A percentile compares a stretch with the other conserved stretches of the same genome.
phyloP scores from a whole-genome alignment of 2,113 vertebrate genomes.

The Carlito syrichta region DNA sequence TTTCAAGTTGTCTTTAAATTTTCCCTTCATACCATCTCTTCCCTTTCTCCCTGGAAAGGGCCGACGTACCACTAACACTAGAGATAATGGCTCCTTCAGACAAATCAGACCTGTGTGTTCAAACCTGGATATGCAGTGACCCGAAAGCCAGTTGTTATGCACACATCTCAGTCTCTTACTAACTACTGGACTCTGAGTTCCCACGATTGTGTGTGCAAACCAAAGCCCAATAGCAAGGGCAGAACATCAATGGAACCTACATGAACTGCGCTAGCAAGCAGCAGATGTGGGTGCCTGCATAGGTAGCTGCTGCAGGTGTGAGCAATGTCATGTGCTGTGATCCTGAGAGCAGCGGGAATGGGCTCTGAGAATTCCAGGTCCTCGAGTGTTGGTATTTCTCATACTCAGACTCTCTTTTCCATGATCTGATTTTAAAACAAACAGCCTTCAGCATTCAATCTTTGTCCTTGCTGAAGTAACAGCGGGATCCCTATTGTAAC shows the following conservation, averaged over 20 bases:
- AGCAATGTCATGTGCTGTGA: accelerated
- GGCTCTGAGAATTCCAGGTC: not conserved
- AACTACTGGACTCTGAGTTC: not conserved
- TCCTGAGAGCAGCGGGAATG: not conserved
- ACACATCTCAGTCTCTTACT: not conserved
- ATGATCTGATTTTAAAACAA: not conserved
- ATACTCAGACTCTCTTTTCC: not conserved
- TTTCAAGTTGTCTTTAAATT: not conserved
- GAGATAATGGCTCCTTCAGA: not conserved
- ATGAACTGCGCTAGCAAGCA: not conserved
- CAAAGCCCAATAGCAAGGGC: not conserved
- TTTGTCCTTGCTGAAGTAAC: accelerated
- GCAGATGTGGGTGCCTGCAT: not conserved
- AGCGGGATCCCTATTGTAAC: accelerated
- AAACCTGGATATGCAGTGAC: not conserved
- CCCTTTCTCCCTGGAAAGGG: not conserved
- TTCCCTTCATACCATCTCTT: not conserved
- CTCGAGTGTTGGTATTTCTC: not conserved
- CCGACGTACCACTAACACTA: not conserved
- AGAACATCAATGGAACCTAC: not conserved
- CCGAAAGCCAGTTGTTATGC: accelerated
- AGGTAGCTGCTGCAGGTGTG: not conserved
- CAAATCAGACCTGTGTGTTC: not conserved
- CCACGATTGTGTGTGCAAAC: not conserved
- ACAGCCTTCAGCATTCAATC: not conserved